phyloP scores from a whole-genome alignment of 2,797 vertebrate species.

The Malacoctenus gilli region DNA sequence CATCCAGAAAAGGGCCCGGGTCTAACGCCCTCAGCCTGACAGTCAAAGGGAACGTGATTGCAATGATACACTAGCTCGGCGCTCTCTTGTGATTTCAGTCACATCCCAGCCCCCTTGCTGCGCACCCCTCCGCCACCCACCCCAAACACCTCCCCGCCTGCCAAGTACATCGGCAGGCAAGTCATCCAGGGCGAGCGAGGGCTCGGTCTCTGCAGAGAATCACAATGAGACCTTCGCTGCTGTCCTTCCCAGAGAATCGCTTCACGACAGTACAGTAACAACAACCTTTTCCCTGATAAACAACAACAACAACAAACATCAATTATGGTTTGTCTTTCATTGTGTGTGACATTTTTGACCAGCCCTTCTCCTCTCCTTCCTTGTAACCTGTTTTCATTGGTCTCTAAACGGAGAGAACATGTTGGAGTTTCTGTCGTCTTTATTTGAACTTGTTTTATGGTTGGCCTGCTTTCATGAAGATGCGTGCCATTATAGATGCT shows the following conservation, averaged over 20 bases:
- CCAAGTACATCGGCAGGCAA: constrained; percentile 78
- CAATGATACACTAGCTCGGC: constrained; percentile 65
- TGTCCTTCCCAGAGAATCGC: constrained; percentile 57
- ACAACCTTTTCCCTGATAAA: constrained; percentile 22
- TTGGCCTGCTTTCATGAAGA: not conserved
- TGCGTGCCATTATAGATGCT: not conserved
- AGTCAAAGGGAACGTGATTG: constrained; percentile 63
- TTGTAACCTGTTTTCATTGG: constrained; percentile 14
- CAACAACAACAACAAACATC: no score
- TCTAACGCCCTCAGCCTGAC: constrained; percentile 56
- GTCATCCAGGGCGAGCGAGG: constrained; percentile 72
- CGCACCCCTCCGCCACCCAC: constrained; percentile 48
- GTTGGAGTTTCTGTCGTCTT: not conserved
- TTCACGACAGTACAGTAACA: constrained; percentile 59
- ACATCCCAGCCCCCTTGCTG: constrained; percentile 75
- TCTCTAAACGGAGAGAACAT: not conserved
- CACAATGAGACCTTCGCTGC: constrained; percentile 73
- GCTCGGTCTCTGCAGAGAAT: constrained; percentile 77
- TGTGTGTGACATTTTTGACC: constrained; percentile 21
- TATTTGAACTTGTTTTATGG: not conserved
- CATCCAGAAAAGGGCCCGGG: constrained; percentile 27
- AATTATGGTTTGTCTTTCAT: constrained; percentile 21
- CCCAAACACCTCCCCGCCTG: constrained; percentile 73
- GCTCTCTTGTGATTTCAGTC: constrained; percentile 81
- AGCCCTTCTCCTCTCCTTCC: not conserved